Conservation (phyloP, 64 coral and sea anemone genomes). For the Porites australiensis region DNA sequence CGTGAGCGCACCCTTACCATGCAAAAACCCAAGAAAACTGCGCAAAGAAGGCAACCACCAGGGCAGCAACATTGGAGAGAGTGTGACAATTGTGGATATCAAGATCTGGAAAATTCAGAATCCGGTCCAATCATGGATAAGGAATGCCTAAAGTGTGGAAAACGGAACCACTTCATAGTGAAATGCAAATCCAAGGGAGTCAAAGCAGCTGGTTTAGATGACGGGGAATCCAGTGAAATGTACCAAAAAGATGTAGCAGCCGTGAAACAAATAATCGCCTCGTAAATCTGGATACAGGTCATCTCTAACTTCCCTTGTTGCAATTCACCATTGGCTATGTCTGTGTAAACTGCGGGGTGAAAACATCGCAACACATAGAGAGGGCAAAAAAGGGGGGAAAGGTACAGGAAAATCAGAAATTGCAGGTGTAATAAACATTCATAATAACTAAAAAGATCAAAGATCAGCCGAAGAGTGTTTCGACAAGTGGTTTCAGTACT, state of each 20-base stretch:
- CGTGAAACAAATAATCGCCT: background rate
- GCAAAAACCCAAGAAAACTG: background rate
- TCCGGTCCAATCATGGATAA: constrained; percentile 21
- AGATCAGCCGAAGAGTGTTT: no score
- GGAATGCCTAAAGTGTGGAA: constrained; percentile 38
- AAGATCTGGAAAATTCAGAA: constrained; percentile 32
- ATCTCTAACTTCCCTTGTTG: background rate
- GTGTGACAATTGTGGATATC: constrained; percentile 37
- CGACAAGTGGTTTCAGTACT: no score
- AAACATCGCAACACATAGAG: no score
- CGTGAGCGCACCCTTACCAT: background rate
- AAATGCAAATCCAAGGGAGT: constrained; percentile 10
- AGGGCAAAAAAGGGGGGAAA: no score
- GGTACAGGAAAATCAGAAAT: no score
- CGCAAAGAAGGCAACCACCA: background rate
- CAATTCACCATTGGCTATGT: background rate
- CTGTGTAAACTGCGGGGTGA: background rate
- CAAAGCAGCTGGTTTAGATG: background rate
- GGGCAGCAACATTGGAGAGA: background rate
- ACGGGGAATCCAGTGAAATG: constrained; percentile 1
- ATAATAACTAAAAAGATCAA: no score
- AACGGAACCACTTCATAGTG: constrained; percentile 17
- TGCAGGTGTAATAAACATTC: no score
- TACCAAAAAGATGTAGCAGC: constrained; percentile 25
- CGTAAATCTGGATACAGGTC: background rate